Percentiles rank a stretch among this genome's conserved stretches.
Conservation (phyloP, 1,140 invertebrate genomes). For the Pogonognathellus flavescens region DNA sequence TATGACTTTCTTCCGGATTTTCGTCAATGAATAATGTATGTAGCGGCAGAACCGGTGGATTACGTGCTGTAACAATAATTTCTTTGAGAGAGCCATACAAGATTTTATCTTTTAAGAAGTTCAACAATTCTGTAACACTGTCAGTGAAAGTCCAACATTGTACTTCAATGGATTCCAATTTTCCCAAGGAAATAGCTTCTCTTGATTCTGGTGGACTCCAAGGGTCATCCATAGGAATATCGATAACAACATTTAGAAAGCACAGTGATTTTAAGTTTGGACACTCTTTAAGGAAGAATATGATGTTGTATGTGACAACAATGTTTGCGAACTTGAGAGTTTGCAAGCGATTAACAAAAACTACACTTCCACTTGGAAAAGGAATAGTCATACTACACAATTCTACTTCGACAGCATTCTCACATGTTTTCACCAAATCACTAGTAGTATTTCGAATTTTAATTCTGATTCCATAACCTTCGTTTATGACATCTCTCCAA, state of each 20-base stretch:
- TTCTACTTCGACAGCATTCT: constrained; percentile 42
- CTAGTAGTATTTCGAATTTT: constrained; percentile 48
- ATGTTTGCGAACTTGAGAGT: constrained; percentile 45
- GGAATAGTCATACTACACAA: constrained; percentile 56
- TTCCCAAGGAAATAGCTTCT: neutral
- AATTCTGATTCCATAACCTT: constrained; percentile 51
- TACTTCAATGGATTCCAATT: constrained; percentile 45
- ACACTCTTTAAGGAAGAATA: constrained; percentile 48
- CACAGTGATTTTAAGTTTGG: constrained; percentile 7
- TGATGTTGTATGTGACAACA: constrained; percentile 52
- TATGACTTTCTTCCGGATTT: constrained; percentile 1
- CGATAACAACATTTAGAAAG: constrained; percentile 34
- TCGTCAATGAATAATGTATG: neutral
- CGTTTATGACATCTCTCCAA: constrained; percentile 51
- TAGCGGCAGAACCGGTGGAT: constrained; percentile 7
- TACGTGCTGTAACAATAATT: neutral
- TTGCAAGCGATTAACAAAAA: constrained; percentile 43
- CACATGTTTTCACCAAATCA: constrained; percentile 20
- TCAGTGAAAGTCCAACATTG: constrained; percentile 53
- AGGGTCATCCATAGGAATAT: constrained; percentile 35
- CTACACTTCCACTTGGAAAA: constrained; percentile 28
- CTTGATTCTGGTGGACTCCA: neutral
- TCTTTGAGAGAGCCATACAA: neutral
- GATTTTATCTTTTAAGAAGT: constrained; percentile 29
- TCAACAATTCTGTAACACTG: constrained; percentile 38